Conservation (phyloP, 2,113 vertebrate species). For the Aepyceros melampus region DNA sequence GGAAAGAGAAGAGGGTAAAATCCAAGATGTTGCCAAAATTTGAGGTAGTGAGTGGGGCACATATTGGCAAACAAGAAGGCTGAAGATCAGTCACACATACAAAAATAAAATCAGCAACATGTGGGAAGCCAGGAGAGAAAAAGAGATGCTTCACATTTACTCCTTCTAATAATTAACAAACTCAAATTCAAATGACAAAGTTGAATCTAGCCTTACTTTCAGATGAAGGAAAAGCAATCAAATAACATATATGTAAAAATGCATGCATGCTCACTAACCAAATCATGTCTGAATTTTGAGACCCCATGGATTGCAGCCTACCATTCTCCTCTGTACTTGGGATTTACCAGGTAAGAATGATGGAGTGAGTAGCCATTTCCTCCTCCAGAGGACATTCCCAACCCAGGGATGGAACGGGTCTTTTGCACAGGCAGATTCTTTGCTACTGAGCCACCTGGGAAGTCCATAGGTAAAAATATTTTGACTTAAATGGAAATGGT, state of each 20-base stretch:
- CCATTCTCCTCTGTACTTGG: background rate
- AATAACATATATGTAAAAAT: background rate
- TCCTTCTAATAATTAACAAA: background rate
- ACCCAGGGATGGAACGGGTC: background rate
- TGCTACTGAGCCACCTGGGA: background rate
- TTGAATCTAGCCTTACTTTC: background rate
- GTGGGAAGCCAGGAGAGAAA: background rate
- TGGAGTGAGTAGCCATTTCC: background rate
- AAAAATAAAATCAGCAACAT: background rate
- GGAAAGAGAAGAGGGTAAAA: background rate
- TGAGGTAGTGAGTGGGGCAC: background rate
- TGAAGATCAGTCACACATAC: background rate
- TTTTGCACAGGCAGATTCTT: background rate
- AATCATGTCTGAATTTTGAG: background rate
- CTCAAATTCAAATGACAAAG: background rate
- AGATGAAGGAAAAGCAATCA: background rate
- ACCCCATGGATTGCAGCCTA: background rate
- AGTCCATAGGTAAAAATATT: background rate
- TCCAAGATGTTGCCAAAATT: accelerated
- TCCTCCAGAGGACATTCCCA: background rate
- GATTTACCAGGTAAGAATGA: background rate
- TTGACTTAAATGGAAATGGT: background rate
- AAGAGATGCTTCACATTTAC: background rate
- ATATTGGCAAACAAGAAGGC: background rate
- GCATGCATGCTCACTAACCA: background rate